Base-by-base conservation (phyloP, 2,113 vertebrate genomes). In the Rattus norvegicus region DNA sequence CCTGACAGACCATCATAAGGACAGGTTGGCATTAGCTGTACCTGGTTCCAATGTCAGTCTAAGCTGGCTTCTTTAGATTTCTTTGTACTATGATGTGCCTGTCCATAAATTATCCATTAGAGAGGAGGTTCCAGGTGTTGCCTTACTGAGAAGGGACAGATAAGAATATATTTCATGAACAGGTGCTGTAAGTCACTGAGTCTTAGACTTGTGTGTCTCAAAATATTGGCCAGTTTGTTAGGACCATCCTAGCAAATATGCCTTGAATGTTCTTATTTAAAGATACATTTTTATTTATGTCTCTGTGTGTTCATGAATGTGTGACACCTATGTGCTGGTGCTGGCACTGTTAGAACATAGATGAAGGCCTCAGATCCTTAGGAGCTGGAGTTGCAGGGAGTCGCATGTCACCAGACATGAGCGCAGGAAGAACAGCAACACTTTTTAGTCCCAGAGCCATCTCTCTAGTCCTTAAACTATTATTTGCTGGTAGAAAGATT, bases 401-500 rank as follows among this genome's bases (percentile, higher is more conserved):
- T 83, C 17, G 19, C 59, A 13, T 81, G 52, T 81, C 36, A 59
- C 20, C 36, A 83, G 80, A 39, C 6, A 26, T 83, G 36, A 56
- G 54, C 59, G 22, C 54, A 83, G 54, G 80, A 83, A 83, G 12
- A 83, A 36, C 36, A 61, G 80, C 80, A 83, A 83, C 19, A 56
- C 33, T 12, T 56, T 56, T 22, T 24, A 56, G 19, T 36, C 33
- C n/a, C 33, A 24, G 79, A 56, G 19, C 10, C 52, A n/a, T 36
- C 79, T 56, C 19, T 59, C 54, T 59, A 24, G 11, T 17, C 16
- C 59, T 47, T 63, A 30, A 87, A 87, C 56, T 75, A 2, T 90
- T 75, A 36, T 96, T 47, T 90, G 12, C 54, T 95, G 56, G 76
- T 81, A 47, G 79, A 83, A 73, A 96, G 36, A 28, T 20, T 88